Percentiles rank a stretch among this genome's conserved stretches.
phyloP scores from a whole-genome alignment of 2,113 vertebrate genomes.

The Varanus salvator region DNA sequence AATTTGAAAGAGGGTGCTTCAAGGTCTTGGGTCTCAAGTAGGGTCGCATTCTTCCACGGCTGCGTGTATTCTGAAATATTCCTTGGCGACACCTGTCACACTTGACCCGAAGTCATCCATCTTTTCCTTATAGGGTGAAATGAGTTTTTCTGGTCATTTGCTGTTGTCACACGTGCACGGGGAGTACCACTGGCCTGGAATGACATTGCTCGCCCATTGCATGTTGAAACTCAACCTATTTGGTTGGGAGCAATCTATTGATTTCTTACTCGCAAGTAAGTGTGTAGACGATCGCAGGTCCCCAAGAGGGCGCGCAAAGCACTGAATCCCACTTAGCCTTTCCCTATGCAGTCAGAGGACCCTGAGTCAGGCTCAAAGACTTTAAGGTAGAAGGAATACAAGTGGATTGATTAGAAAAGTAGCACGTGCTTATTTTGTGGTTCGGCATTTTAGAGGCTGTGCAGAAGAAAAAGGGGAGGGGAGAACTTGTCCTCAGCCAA shows the following conservation, averaged over 20 bases:
- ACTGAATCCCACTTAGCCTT: too few species aligned
- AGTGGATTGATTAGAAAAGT: not conserved
- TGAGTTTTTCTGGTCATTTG: not conserved
- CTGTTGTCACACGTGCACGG: constrained; percentile 19
- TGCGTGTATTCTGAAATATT: not conserved
- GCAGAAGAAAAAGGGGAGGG: too few species aligned
- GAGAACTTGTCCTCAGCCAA: not conserved
- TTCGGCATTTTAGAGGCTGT: not conserved
- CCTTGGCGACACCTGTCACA: not conserved
- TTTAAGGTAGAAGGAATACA: not conserved
- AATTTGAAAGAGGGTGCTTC: not conserved
- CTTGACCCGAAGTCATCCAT: not conserved
- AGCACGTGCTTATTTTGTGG: not conserved
- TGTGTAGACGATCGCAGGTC: not conserved
- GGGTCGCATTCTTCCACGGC: not conserved
- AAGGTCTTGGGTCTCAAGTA: not conserved
- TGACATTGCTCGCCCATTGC: constrained; percentile 23
- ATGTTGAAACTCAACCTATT: not conserved
- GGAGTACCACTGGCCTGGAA: constrained; percentile 47
- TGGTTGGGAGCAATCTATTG: not conserved
- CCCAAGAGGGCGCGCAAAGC: too few species aligned
- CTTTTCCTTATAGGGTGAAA: not conserved
- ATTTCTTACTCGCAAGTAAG: not conserved
- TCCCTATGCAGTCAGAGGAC: not conserved
- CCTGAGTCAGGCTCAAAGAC: not conserved